phyloP scores from a whole-genome alignment of 1,140 invertebrate species.

The Phocides pigmalion region DNA sequence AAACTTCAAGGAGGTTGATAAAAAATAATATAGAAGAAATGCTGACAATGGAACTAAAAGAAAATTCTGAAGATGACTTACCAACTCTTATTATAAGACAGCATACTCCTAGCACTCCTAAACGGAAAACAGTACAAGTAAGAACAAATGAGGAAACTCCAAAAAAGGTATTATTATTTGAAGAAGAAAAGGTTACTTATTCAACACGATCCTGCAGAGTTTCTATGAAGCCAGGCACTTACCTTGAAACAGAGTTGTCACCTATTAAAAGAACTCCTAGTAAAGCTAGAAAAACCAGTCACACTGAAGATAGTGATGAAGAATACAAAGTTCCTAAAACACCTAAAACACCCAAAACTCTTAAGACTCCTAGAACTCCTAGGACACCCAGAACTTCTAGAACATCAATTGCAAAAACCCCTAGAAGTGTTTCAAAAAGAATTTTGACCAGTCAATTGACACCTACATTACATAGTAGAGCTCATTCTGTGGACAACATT shows the following conservation, averaged over 20 bases:
- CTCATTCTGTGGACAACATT: slow-evolving; percentile 70
- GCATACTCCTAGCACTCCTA: slow-evolving; percentile 59
- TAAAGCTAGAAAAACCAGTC: slow-evolving; percentile 47
- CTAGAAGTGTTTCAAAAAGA: slow-evolving; percentile 62
- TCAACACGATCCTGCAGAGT: slow-evolving; percentile 55
- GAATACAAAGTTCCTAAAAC: slow-evolving; percentile 60
- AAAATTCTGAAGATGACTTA: slow-evolving; percentile 72
- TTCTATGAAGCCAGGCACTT: slow-evolving; percentile 50
- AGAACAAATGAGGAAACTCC: slow-evolving; percentile 61
- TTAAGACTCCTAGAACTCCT: slow-evolving; percentile 54
- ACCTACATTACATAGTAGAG: slow-evolving; percentile 66
- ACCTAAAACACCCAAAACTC: slow-evolving; percentile 55
- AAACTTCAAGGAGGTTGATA: slow-evolving; percentile 51
- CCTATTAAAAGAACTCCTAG: slow-evolving; percentile 65
- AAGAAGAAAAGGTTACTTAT: slow-evolving; percentile 54
- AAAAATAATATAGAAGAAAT: slow-evolving; percentile 62
- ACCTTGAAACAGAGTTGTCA: slow-evolving; percentile 57
- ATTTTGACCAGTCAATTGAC: slow-evolving; percentile 72
- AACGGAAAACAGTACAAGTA: slow-evolving; percentile 57
- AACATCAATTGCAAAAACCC: slow-evolving; percentile 44
- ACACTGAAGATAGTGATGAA: slow-evolving; percentile 61
- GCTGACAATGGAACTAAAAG: slow-evolving; percentile 69
- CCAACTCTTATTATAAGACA: slow-evolving; percentile 73
- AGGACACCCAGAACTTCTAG: slow-evolving; percentile 42
- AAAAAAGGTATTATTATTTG: slow-evolving; percentile 67